Conservation (phyloP, 1,140 invertebrate genomes). For the Zaprionus capensis region DNA sequence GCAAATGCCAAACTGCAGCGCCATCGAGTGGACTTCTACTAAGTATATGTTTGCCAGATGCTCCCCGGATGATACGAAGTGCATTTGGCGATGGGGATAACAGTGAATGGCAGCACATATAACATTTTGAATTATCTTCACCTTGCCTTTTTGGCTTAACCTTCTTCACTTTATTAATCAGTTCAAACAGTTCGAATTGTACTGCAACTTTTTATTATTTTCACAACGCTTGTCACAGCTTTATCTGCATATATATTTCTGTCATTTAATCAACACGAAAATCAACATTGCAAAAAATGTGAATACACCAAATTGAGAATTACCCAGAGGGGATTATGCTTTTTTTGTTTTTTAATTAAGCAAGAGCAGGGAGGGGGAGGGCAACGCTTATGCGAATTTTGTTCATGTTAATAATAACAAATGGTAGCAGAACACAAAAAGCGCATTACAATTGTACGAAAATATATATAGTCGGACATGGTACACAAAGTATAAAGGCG, state of each 20-base stretch:
- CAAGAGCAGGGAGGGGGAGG: neutral
- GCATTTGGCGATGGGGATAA: neutral
- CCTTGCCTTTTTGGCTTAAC: no score
- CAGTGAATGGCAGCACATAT: neutral
- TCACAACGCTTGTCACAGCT: neutral
- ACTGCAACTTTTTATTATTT: neutral
- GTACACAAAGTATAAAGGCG: constrained; percentile 25
- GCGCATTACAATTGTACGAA: constrained; percentile 45
- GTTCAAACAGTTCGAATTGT: no score
- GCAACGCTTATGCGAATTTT: constrained; percentile 35
- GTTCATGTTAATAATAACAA: constrained; percentile 33
- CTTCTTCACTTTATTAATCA: no score
- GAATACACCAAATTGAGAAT: neutral
- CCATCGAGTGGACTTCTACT: neutral
- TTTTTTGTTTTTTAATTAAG: neutral
- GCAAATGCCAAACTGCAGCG: constrained; percentile 29
- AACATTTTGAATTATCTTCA: no score
- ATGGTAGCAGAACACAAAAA: constrained; percentile 44
- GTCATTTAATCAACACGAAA: constrained; percentile 5
- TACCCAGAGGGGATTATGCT: neutral
- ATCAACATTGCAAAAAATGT: neutral
- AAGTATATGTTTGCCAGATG: neutral
- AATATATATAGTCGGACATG: constrained; percentile 22
- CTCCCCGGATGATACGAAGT: neutral
- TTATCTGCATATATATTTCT: neutral